Base-by-base conservation (phyloP, 1,140 invertebrate genomes). In the Lordiphosa mommai region DNA sequence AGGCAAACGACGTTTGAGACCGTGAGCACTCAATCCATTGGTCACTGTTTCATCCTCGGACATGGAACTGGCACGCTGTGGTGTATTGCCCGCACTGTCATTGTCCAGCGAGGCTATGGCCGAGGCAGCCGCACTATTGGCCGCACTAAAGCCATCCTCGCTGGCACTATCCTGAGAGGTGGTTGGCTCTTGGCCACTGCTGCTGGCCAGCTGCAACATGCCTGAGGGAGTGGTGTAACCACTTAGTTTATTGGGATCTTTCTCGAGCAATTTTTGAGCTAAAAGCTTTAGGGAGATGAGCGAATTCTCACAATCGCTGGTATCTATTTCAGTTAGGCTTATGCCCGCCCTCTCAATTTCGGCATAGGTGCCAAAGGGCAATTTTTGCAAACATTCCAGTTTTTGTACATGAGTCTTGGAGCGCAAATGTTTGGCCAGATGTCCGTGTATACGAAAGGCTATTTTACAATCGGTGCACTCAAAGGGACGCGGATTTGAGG, bases 341-440 rank as follows among this genome's bases (percentile, higher is more conserved):
- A 97, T 92, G 33, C 96, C 95, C 12, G 94, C 95, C 16, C 96
- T 91, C 89, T 98, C 97, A 80, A 98, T 95, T 90, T 98, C 96
- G 16, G 96, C 96, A 87, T 97, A 98, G 20, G 96, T 96, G n/a
- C 97, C 97, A 85, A 97, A 97, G 0, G 97, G 97, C 56, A 99
- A 89, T 90, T 98, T 99, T 34, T 93, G 95, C 20, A 97, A 89
- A 89, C 95, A 97, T 89, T 99, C 97, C 33, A 99, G 91, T 79
- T 96, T 95, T 93, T 97, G 97, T 14, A 99, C 97, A 87, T 99
- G 98, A 92, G 96, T 96, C 91, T 99, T 99, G 23, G 97, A 98
- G 32, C 97, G 92, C 33, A 99, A 91, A 91, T 99, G 98, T 90
- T 99, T 99, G 0, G 97, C 96, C 67, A 99, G 90, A 89, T 99